Evolutionary conservation across 2,113 vertebrate genomes (phyloP).

Genomic region (Hyaena hyaena): DNA sequence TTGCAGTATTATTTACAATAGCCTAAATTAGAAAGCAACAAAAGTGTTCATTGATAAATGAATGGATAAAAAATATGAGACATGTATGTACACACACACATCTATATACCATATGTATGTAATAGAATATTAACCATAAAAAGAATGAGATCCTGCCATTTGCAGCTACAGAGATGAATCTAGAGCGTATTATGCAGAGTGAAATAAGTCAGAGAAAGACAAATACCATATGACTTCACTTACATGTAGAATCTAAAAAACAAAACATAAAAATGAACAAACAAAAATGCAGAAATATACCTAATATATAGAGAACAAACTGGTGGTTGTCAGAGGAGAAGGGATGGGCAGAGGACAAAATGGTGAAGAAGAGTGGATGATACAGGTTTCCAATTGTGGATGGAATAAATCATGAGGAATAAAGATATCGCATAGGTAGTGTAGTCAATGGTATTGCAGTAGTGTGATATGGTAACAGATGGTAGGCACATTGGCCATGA

Average conservation of each 20-base stretch:
- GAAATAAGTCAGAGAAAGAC: background rate
- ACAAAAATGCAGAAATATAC: background rate
- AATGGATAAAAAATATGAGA: background rate
- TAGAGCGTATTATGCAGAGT: background rate
- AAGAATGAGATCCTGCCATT: background rate
- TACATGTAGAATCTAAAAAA: background rate
- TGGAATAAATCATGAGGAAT: background rate
- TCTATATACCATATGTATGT: no score
- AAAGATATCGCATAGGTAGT: background rate
- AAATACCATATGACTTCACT: background rate
- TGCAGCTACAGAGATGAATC: background rate
- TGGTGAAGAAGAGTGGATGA: background rate
- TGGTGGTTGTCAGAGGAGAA: background rate
- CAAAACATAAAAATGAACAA: background rate
- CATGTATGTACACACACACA: background rate
- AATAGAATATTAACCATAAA: background rate
- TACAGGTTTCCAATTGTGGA: background rate
- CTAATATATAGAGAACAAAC: background rate
- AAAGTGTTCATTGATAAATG: background rate
- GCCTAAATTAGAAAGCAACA: background rate
- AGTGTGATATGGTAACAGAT: background rate
- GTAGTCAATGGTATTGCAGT: background rate
- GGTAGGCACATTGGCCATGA: background rate
- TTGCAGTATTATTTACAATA: background rate
- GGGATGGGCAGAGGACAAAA: background rate